phyloP scores from a whole-genome alignment of 2,113 vertebrate genomes.

The Microcebus lehilahytsara region DNA sequence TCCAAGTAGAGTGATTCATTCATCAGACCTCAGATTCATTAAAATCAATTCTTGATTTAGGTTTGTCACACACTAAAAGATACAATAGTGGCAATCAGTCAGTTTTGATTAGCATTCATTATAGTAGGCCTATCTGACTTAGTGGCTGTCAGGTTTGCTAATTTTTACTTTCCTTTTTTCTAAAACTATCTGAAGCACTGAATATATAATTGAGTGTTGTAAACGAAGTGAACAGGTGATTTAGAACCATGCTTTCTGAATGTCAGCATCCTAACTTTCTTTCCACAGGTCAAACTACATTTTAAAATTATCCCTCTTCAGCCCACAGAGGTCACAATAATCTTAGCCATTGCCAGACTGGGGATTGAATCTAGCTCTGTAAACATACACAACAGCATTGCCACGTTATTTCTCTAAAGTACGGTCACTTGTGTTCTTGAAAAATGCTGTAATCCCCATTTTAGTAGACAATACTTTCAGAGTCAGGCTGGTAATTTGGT shows the following conservation, averaged over 20 bases:
- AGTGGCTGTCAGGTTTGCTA: background rate
- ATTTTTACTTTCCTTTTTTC: background rate
- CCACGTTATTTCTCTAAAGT: background rate
- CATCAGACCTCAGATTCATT: background rate
- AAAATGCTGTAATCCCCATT: background rate
- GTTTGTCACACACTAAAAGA: background rate
- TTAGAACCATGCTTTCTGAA: background rate
- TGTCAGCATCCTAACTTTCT: background rate
- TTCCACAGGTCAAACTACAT: background rate
- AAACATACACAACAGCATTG: background rate
- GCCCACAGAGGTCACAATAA: background rate
- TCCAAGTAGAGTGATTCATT: background rate
- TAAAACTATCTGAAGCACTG: background rate
- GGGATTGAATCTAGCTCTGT: background rate
- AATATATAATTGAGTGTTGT: background rate
- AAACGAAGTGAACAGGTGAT: background rate
- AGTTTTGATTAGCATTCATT: background rate
- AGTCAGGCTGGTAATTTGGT: background rate
- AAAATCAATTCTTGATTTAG: background rate
- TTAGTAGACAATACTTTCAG: background rate
- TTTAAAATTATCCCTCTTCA: background rate
- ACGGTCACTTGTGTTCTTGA: background rate
- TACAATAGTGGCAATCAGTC: background rate
- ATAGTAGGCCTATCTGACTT: background rate
- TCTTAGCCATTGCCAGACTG: background rate